Percentiles rank a stretch among this genome's conserved stretches.
These are phyloP conservation scores for Colinus virginianus DNA, from an alignment of 2,113 vertebrate genomes.

Conservation along the genomic window DNA sequence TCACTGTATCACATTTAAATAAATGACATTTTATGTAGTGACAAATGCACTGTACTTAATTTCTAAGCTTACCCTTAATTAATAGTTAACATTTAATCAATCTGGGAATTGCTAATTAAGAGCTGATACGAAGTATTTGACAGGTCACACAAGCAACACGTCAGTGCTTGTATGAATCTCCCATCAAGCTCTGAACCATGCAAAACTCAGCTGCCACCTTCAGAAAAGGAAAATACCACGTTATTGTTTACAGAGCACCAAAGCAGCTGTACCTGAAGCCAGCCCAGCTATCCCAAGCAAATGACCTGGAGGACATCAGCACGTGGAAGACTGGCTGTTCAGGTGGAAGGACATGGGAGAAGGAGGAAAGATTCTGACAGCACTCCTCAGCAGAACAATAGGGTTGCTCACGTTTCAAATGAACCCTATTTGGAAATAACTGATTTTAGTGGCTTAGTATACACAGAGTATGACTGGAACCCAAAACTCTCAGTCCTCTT, in stretches of 20 bases:
- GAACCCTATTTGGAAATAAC: background rate
- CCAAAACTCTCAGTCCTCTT: background rate
- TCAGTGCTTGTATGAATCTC: background rate
- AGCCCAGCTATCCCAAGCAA: background rate
- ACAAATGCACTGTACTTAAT: slow-evolving; percentile 14
- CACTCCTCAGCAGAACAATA: background rate
- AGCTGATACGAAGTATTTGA: background rate
- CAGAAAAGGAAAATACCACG: background rate
- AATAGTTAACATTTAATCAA: slow-evolving; percentile 25
- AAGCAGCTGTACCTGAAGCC: background rate
- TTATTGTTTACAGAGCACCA: background rate
- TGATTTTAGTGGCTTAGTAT: background rate
- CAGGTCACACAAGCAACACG: background rate
- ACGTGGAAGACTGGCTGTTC: background rate
- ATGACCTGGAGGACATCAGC: background rate
- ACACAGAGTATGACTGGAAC: background rate
- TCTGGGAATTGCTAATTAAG: background rate
- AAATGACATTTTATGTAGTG: slow-evolving; percentile 37
- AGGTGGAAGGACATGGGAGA: background rate
- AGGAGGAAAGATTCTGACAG: background rate
- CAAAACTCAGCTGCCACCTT: background rate
- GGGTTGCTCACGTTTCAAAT: background rate
- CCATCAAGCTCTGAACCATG: background rate
- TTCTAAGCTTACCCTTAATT: slow-evolving; percentile 39
- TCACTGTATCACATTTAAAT: slow-evolving; percentile 24